Percentiles rank a stretch among this genome's conserved stretches.
These are phyloP conservation scores for Ephialtes manifestator DNA, from an alignment of 2,888 invertebrate species.

Conservation along the genomic window DNA sequence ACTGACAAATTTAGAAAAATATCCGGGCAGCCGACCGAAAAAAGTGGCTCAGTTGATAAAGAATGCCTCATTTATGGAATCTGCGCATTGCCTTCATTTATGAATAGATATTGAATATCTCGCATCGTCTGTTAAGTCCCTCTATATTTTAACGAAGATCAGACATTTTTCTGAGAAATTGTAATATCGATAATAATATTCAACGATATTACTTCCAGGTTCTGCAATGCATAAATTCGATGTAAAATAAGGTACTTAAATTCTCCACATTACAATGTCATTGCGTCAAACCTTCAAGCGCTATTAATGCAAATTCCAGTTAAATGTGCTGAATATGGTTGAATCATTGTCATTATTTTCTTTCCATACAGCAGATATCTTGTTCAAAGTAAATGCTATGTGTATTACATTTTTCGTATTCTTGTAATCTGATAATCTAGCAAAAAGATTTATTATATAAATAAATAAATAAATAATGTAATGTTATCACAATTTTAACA, in stretches of 20 bases:
- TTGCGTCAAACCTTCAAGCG: neutral
- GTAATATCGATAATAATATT: conserved; percentile 21
- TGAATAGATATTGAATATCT: conserved; percentile 20
- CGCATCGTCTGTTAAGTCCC: neutral
- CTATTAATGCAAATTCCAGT: no score
- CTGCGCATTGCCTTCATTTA: neutral
- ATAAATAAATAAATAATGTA: no score
- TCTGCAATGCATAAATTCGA: conserved; percentile 2
- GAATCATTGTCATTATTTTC: no score
- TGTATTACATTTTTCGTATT: neutral
- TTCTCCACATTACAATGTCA: neutral
- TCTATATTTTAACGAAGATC: conserved; percentile 8
- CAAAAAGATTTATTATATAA: no score
- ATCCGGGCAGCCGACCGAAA: no score
- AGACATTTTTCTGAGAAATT: neutral
- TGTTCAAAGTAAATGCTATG: neutral
- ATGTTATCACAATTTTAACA: no score
- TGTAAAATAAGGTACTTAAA: neutral
- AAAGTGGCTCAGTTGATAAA: no score
- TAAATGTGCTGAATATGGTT: neutral
- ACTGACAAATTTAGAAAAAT: no score
- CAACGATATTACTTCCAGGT: conserved; percentile 1
- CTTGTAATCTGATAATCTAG: neutral
- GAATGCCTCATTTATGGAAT: no score
- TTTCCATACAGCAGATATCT: neutral